Evolutionary conservation across 1,140 invertebrate genomes (phyloP), one percentile per base, ranked within the genome.

Genomic region (Lepidurus arcticus): DNA sequence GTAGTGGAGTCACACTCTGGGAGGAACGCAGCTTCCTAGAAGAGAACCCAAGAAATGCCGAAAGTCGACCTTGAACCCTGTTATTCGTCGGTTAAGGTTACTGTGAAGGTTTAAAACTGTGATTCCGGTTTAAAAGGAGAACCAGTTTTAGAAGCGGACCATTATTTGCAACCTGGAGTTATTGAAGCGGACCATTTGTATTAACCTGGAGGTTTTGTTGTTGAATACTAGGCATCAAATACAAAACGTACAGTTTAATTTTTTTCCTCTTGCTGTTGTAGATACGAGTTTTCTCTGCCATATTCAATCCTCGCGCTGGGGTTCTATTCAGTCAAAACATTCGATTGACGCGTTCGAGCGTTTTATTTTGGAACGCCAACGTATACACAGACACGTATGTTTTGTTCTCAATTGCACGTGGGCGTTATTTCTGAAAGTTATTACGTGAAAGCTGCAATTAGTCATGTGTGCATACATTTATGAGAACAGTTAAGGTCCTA

Each of bases 1-100:
- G 93, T 86, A 92, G 93, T 87, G 93, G 92, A 1, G 87, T 91
- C 0, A 89, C 90, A 1, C 87, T 94, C 43, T 94, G 93, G 93
- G 91, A 94, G 83, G 92, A 94, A 81, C 53, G 53, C 8, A 65
- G 21, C 4, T 65, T 65, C 13, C 16, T 65, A 65, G 53, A 65
- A 21, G n/a, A 65, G 13, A 65, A 65, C 13, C 13, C 53, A 65
- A 65, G 53, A 65, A 21, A 21, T 65, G 16, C 53, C n/a, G 53
- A 65, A 65, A 65, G 53, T 65, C 53, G 53, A 21, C 53, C 53
- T 65, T 65, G 53, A 65, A 65, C 53, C n/a, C n/a, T 21, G 13
- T 7, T 16, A 34, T 34, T 7, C 13, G 53, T 65, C 53, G 2
- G 34, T 65, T 16, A 16, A 65, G 53, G 53, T 65, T 65, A 65